phyloP scores from a whole-genome alignment of 2,888 invertebrate genomes.

The Acleris sparsana region DNA sequence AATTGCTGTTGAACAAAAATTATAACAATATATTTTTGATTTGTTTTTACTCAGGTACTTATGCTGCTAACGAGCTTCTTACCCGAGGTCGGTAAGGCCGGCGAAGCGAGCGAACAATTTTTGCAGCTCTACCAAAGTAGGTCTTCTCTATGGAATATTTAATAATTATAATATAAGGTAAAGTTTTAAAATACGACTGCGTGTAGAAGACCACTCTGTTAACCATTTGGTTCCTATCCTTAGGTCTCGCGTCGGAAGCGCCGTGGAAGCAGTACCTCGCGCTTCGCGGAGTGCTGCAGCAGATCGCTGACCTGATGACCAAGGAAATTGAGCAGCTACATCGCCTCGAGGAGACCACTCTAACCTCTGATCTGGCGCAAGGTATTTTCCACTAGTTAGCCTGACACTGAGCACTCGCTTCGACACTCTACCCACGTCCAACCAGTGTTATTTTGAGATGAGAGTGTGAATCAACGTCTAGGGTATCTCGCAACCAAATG shows the following conservation, averaged over 20 bases:
- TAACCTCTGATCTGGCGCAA: constrained; percentile 97
- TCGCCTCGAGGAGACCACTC: constrained; percentile 94
- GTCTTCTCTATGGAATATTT: constrained; percentile 38
- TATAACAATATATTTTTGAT: too few species aligned
- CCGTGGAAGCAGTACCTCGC: constrained; percentile 98
- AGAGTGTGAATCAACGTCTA: too few species aligned
- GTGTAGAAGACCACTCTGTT: background rate
- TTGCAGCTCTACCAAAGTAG: constrained; percentile 91
- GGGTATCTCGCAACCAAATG: too few species aligned
- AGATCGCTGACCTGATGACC: constrained; percentile 93
- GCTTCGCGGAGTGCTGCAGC: constrained; percentile 91
- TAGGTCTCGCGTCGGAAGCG: constrained; percentile 89
- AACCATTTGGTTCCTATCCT: background rate
- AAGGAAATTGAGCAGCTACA: constrained; percentile 95
- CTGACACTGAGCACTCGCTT: too few species aligned
- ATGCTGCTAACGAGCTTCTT: constrained; percentile 94
- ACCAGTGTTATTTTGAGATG: too few species aligned
- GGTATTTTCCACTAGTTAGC: constrained; percentile 62
- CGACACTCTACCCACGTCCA: too few species aligned
- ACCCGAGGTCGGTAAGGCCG: constrained; percentile 92
- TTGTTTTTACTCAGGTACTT: constrained; percentile 83
- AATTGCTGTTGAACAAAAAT: too few species aligned
- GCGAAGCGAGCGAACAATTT: constrained; percentile 96
- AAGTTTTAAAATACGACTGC: background rate
- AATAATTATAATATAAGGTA: too few species aligned